Evolutionary conservation across 2,113 vertebrate species (phyloP).

Genomic region (Numenius arquata): DNA sequence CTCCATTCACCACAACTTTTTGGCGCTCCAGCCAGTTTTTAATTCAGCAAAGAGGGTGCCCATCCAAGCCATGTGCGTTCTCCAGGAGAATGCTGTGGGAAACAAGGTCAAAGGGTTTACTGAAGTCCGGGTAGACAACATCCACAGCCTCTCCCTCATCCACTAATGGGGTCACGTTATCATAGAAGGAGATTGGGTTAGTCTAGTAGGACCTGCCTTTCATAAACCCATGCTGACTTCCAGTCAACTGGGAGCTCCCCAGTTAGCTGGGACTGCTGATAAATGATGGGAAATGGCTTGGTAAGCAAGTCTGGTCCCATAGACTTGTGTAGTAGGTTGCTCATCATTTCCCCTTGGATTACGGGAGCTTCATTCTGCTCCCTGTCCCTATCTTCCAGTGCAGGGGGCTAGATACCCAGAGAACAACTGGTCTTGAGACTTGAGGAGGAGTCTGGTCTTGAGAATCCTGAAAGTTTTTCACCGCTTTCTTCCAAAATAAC

Average conservation of each 20-base stretch:
- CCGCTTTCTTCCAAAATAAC: background rate
- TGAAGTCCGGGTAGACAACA: background rate
- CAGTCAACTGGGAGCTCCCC: background rate
- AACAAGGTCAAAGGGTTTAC: background rate
- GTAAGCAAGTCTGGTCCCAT: background rate
- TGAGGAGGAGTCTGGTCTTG: background rate
- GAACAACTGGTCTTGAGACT: background rate
- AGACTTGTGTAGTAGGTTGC: background rate
- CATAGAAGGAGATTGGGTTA: too few species aligned
- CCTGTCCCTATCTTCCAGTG: background rate
- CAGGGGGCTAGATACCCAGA: background rate
- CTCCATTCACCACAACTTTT: background rate
- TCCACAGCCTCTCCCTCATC: too few species aligned
- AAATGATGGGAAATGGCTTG: background rate
- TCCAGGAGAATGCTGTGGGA: background rate
- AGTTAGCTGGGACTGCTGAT: background rate
- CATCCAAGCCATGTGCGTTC: background rate
- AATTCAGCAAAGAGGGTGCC: background rate
- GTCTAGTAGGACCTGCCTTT: too few species aligned
- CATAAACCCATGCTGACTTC: too few species aligned
- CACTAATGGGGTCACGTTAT: too few species aligned
- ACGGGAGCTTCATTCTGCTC: background rate
- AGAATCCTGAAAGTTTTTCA: background rate
- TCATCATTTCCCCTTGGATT: background rate
- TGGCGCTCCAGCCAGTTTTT: background rate